These are phyloP conservation scores for Serripes groenlandicus DNA, from an alignment of 2,888 invertebrate species.

Conservation along the genomic window DNA sequence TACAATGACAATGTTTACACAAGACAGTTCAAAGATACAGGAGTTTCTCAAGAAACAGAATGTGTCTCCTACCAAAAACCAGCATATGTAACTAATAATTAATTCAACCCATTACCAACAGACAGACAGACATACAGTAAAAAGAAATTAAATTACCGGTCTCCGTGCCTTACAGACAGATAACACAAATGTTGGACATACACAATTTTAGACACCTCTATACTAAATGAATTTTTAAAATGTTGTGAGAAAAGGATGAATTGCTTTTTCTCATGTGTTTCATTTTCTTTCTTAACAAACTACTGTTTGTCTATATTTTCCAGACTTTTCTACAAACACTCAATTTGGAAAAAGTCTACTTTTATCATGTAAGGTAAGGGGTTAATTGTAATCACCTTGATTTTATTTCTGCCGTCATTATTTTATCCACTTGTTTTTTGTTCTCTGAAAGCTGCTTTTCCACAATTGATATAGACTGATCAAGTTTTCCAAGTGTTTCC, in stretches of 20 bases:
- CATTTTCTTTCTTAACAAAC: neutral
- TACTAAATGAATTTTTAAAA: neutral
- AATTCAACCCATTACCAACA: too few relatives aligned
- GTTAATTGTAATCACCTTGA: conserved; percentile 79
- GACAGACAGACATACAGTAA: too few relatives aligned
- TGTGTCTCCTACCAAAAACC: too few relatives aligned
- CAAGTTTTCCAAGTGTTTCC: conserved; percentile 84
- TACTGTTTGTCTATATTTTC: too few relatives aligned
- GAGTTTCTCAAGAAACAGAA: too few relatives aligned
- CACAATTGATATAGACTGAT: conserved; percentile 84
- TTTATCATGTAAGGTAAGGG: neutral
- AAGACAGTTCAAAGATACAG: too few relatives aligned
- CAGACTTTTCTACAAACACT: neutral
- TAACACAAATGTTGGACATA: too few relatives aligned
- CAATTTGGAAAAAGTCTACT: neutral
- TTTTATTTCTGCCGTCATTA: conserved; percentile 85
- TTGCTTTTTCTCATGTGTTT: neutral
- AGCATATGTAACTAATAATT: too few relatives aligned
- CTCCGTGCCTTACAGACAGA: too few relatives aligned
- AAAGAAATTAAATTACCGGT: too few relatives aligned
- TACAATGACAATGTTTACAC: too few relatives aligned
- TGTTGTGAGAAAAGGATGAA: neutral
- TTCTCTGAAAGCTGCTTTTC: conserved; percentile 85
- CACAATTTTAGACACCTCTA: neutral
- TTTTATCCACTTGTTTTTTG: conserved; percentile 84